A percentile compares a stretch with the other conserved stretches of the same genome.
Conservation (phyloP, 2,797 vertebrate genomes). For the Acipenser ruthenus region DNA sequence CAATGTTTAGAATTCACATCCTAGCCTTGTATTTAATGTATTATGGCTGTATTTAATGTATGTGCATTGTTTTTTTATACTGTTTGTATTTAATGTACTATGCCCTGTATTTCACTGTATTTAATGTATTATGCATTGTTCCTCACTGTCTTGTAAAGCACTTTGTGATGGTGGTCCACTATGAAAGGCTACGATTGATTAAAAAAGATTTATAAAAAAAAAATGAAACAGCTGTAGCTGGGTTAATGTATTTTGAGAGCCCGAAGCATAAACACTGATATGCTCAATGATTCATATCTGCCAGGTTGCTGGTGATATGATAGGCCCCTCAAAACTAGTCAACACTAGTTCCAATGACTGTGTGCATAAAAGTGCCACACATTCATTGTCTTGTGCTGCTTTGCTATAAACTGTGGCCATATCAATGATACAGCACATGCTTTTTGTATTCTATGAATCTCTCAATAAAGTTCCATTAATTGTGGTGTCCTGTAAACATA, state of each 20-base stretch:
- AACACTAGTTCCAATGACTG: not conserved
- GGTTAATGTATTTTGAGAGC: constrained; percentile 45
- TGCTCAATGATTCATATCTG: constrained; percentile 54
- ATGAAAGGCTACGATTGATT: not conserved
- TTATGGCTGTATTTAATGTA: too few species aligned
- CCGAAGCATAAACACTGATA: constrained; percentile 54
- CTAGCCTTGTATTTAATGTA: too few species aligned
- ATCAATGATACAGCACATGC: too few species aligned
- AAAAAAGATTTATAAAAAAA: not conserved
- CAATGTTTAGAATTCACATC: too few species aligned
- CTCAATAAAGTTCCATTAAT: too few species aligned
- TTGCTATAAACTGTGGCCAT: too few species aligned
- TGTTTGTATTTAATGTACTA: not conserved
- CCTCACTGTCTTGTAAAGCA: too few species aligned
- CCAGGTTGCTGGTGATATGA: constrained; percentile 35
- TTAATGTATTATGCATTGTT: too few species aligned
- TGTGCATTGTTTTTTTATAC: too few species aligned
- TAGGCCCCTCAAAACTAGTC: constrained; percentile 29
- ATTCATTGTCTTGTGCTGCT: not conserved
- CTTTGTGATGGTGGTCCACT: constrained; percentile 15
- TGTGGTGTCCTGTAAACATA: too few species aligned
- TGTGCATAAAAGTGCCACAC: not conserved
- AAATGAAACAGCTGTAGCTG: not conserved
- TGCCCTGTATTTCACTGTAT: too few species aligned
- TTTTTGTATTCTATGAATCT: too few species aligned